Base-by-base conservation (phyloP, 2,113 vertebrate species). In the Corythornis vintsioides region DNA sequence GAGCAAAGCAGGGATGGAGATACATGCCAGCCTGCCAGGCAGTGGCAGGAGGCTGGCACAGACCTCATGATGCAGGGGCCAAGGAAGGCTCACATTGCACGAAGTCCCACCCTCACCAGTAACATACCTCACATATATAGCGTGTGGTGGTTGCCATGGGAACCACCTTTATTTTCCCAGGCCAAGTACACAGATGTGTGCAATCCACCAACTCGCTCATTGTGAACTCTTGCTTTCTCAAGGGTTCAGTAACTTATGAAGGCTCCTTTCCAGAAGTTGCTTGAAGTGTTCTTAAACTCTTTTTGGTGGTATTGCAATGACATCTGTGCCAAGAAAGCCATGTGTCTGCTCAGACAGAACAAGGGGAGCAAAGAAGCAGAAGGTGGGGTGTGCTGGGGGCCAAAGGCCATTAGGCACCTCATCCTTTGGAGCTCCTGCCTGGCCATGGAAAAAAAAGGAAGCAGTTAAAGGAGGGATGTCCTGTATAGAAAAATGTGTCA, bases 151-250 rank as follows among this genome's bases (percentile, higher is more conserved):
- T 95, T 97, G 97, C 95, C 95, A 94, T 85, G 96, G 97, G 84
- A 97, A 97, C 95, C 94, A 83, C 94, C 90, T 96, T 95, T 86
- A 77, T 95, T 96, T 97, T 95, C 95, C 94, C 94, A 95, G 96
- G 92, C 85, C 93, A 84, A 90, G 92, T 66, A 92, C 92, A 92
- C 75, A 90, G 97, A 96, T 93, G 92, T 76, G 77, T 70, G 89
- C 91, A 96, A 83, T 95, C 92, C 94, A 88, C 95, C 96, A 96
- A 96, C 88, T 69, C 90, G 33, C 90, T 86, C 94, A 38, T 59
- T 77, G 95, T 79, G 94, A 97, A 96, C 95, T 75, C 94, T 19
- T 84, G 94, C 83, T 96, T 96, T 92, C 94, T 96, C 95, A 70
- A 82, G 93, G 88, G 89, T 83, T 94, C 95, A 59, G 79, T 95